A percentile compares a stretch with the other conserved stretches of the same genome.
These are phyloP conservation scores for Nephila pilipes DNA, from an alignment of 1,140 invertebrate species.

Conservation along the genomic window DNA sequence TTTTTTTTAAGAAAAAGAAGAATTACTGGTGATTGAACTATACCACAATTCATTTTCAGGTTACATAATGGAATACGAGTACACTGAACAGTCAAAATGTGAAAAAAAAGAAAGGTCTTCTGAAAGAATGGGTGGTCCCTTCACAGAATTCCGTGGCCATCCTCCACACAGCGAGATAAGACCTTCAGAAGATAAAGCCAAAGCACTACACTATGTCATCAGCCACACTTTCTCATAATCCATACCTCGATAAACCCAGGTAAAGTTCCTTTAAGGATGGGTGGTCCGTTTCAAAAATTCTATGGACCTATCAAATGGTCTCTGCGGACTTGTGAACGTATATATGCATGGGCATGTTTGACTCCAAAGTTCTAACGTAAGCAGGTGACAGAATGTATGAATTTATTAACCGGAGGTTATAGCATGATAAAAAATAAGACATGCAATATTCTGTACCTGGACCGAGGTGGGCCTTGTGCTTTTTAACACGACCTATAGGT, in stretches of 20 bases:
- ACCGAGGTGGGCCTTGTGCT: slow-evolving; percentile 3
- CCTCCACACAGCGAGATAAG: neutral
- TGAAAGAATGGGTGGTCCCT: neutral
- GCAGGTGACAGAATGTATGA: neutral
- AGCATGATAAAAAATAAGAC: neutral
- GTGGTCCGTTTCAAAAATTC: neutral
- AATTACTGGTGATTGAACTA: too few species aligned
- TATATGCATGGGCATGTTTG: slow-evolving; percentile 2
- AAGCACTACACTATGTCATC: neutral
- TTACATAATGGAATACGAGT: too few species aligned
- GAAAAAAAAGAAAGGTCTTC: neutral
- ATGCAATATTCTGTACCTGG: neutral
- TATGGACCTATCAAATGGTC: neutral
- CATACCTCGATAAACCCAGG: neutral
- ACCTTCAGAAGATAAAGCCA: neutral
- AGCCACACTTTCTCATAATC: neutral
- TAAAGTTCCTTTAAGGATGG: neutral
- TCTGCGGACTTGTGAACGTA: neutral
- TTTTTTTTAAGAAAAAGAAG: too few species aligned
- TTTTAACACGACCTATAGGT: slow-evolving; percentile 9
- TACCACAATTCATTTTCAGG: too few species aligned
- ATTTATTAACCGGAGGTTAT: slow-evolving; percentile 11
- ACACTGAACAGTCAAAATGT: neutral
- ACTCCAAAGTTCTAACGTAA: neutral
- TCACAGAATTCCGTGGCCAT: neutral